Evolutionary conservation across 2,888 invertebrate species (phyloP), one percentile per base, ranked within the genome.

Genomic region (Drosophila mettleri): DNA sequence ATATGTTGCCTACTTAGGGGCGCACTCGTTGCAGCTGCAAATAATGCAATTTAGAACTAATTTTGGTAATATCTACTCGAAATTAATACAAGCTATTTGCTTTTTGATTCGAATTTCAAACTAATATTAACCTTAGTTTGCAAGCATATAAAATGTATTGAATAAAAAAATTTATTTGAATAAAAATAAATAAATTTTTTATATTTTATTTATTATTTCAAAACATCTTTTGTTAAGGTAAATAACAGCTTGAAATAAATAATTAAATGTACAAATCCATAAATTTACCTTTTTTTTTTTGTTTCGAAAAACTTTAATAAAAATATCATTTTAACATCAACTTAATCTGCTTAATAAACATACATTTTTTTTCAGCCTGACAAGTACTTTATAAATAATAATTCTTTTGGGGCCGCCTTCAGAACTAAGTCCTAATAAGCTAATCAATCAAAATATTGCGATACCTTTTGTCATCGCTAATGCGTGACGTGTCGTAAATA

Each of bases 401-500:
- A 38, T 29, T 29, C 5, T 12, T 9, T 1, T 52, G 5, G 12
- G 24, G 24, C 16, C 33, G 10, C 18, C 12, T 48, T 8, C 10
- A n/a, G 20, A 16, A 4, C 10, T 41, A 10, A 31, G 18, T 48
- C 12, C n/a, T 38, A 51, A 59, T 65, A 43, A 59, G 48, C 29
- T 46, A 69, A 68, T 58, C 45, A 58, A 74, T 55, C 64, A 63
- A 33, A 43, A 54, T 41, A 33, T 61, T 57, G 14, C 43, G 58
- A 48, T 78, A 62, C 43, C 53, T 61, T 41, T 33, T 31, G 54
- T 10, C 61, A 73, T 39, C 57, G 53, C 62, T 54, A 52, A 24
- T 33, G 63, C 54, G 66, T 49, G 54, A 54, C 55, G 43, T 61
- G 52, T 64, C 61, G 55, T 59, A 58, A 64, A 58, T 64, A 60